phyloP scores from a whole-genome alignment of 2,888 invertebrate genomes.

The Eurytoma californica region DNA sequence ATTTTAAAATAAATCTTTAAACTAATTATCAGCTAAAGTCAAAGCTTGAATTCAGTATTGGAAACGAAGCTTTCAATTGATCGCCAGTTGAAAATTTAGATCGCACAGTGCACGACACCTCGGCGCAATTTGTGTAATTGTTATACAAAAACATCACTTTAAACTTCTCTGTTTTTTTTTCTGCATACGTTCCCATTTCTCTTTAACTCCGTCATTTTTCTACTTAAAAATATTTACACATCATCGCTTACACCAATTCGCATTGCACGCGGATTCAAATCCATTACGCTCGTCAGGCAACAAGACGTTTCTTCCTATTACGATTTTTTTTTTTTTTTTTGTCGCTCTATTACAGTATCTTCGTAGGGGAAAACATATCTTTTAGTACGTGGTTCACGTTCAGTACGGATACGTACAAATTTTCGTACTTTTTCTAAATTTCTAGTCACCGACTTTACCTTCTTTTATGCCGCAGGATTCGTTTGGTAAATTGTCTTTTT shows the following conservation, averaged over 20 bases:
- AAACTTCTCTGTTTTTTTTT: neutral
- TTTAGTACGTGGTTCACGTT: neutral
- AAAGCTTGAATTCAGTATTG: neutral
- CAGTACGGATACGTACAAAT: neutral
- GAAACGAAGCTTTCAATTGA: constrained; percentile 6
- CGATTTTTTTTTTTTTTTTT: neutral
- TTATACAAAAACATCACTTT: constrained; percentile 39
- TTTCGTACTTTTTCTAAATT: neutral
- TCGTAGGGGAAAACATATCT: constrained; percentile 11
- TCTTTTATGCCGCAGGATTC: constrained; percentile 19
- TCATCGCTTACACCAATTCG: neutral
- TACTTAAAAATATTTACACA: constrained; percentile 51
- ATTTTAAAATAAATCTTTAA: no score
- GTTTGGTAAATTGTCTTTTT: constrained; percentile 1
- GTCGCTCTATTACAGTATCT: neutral
- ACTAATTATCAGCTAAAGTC: neutral
- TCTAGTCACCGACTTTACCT: neutral
- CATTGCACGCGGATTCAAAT: constrained; percentile 11
- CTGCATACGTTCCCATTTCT: neutral
- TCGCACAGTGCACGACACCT: constrained; percentile 48
- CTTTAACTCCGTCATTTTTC: constrained; percentile 3
- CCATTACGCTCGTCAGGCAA: constrained; percentile 28
- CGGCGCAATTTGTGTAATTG: constrained; percentile 37
- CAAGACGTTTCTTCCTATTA: constrained; percentile 18
- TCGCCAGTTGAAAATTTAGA: constrained; percentile 27